Conservation (phyloP, 35 echinoderm and acorn worm genomes). For the Diadema setosum region DNA sequence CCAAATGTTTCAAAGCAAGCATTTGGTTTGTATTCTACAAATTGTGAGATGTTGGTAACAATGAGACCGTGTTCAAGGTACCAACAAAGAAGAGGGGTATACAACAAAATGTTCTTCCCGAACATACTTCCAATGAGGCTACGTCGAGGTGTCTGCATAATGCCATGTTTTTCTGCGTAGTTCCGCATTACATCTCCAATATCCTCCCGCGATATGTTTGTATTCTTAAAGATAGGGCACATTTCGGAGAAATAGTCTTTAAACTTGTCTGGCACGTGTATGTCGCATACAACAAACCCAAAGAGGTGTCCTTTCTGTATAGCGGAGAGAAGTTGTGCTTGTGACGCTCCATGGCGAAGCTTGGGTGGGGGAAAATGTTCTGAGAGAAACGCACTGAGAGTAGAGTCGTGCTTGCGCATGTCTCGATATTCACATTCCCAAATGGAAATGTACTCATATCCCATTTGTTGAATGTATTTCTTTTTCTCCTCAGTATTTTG, state of each 20-base stretch:
- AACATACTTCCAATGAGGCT: conserved; percentile 47
- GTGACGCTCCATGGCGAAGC: neutral
- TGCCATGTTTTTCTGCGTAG: neutral
- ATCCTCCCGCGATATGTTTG: conserved; percentile 2
- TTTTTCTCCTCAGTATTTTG: neutral
- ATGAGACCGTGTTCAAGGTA: conserved; percentile 15
- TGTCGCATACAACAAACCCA: conserved; percentile 40
- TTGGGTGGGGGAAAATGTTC: neutral
- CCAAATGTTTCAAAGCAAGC: conserved; percentile 35
- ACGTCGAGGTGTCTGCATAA: neutral
- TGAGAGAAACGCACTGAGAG: neutral
- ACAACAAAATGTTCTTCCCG: neutral
- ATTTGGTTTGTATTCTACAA: neutral
- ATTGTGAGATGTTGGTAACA: conserved; percentile 19
- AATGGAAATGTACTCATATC: neutral
- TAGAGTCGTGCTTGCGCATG: neutral
- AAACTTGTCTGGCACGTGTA: neutral
- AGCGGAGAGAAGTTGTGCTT: neutral
- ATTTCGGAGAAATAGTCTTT: conserved; percentile 49
- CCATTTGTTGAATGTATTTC: neutral
- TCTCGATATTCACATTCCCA: conserved; percentile 12
- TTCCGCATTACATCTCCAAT: conserved; percentile 45
- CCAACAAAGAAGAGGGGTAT: conserved; percentile 30
- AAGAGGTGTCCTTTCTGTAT: neutral
- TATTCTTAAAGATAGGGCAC: conserved; percentile 69